Conservation (phyloP, 2,888 invertebrate species). For the Callyntrura guangdongensis region DNA sequence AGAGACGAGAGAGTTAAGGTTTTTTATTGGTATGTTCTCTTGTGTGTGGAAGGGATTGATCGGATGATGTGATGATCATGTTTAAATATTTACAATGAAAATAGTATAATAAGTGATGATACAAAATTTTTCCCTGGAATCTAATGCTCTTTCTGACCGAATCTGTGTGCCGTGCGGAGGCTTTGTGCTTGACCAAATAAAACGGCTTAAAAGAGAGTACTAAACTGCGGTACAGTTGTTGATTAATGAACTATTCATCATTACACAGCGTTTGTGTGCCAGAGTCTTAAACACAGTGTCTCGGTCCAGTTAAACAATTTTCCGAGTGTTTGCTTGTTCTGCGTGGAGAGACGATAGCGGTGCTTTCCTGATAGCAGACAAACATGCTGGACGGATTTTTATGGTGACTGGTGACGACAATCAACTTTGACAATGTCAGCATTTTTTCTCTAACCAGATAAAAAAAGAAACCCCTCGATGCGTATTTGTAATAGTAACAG, state of each 20-base stretch:
- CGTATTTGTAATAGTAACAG: background rate
- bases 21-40: background rate
- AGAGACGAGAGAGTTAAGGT: background rate
- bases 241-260: no score
- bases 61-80: slow-evolving; percentile 1
- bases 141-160: background rate
- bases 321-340: no score
- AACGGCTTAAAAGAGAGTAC: background rate
- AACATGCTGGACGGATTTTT: no score
- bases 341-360: no score
- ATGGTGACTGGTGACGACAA: background rate
- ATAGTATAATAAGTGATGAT: background rate
- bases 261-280: background rate
- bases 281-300: background rate
- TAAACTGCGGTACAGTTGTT: no score
- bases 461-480: background rate
- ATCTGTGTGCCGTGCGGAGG: background rate
- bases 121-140: background rate
- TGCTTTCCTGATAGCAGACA: no score
- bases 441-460: background rate
- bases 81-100: slow-evolving; percentile 47
- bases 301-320: background rate
- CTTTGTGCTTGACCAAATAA: no score
- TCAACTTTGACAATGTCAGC: background rate
- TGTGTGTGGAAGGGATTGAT: background rate